Conservation (phyloP, 2,888 invertebrate species). For the Fragum sueziense region DNA sequence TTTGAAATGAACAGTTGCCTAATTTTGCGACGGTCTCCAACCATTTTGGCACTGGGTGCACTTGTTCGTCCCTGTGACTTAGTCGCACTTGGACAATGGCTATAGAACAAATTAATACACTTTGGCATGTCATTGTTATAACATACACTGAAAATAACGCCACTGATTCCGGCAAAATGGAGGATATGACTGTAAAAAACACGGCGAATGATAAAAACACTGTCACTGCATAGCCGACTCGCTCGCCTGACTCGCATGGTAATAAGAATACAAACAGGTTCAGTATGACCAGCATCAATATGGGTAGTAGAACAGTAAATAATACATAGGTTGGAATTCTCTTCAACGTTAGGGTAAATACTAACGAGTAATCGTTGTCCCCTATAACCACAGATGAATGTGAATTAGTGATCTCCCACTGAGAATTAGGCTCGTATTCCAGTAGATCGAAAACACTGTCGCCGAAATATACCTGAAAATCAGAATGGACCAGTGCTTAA, state of each 20-base stretch:
- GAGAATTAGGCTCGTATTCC: conserved; percentile 5
- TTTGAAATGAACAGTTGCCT: not conserved
- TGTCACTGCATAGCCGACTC: conserved; percentile 4
- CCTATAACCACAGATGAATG: not conserved
- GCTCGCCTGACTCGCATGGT: conserved; percentile 4
- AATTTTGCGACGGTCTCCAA: not conserved
- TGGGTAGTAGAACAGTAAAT: not conserved
- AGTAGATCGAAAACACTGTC: not conserved
- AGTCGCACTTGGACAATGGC: not conserved
- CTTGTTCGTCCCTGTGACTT: not conserved
- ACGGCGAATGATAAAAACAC: conserved; percentile 8
- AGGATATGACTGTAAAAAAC: not conserved
- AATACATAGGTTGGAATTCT: conserved; percentile 1
- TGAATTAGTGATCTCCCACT: not conserved
- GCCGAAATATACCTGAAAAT: not conserved
- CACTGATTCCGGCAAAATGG: not conserved
- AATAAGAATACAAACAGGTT: conserved; percentile 10
- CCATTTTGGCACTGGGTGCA: not conserved
- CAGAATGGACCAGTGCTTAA: too few relatives aligned
- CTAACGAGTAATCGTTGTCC: not conserved
- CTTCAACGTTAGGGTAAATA: not conserved
- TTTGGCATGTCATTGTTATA: not conserved
- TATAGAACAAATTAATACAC: conserved; percentile 1
- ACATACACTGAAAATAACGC: conserved; percentile 14
- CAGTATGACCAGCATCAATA: conserved; percentile 1